These are phyloP conservation scores for Lemur catta DNA, from an alignment of 2,797 vertebrate genomes.

Conservation along the genomic window DNA sequence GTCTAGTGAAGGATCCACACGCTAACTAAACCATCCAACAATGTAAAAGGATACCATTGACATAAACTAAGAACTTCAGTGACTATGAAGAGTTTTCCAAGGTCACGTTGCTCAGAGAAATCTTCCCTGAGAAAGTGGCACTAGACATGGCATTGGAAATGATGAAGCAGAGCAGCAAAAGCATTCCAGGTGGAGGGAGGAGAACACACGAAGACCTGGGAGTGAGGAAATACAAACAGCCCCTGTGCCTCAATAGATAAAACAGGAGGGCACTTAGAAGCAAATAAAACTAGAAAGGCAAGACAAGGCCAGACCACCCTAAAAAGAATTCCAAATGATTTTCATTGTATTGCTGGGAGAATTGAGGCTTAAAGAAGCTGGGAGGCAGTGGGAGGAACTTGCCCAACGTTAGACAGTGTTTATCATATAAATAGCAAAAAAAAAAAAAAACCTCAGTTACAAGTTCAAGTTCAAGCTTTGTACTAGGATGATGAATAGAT, in stretches of 20 bases:
- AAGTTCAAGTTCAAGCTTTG: neutral
- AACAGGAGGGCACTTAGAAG: neutral
- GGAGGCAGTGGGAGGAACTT: neutral
- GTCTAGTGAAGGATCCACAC: neutral
- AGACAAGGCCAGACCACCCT: fast-evolving
- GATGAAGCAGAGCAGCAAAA: neutral
- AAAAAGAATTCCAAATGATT: neutral
- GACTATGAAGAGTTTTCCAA: neutral
- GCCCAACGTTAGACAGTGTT: neutral
- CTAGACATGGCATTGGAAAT: too few relatives aligned
- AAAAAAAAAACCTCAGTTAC: neutral
- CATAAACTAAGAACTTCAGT: neutral
- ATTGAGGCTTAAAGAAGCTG: neutral
- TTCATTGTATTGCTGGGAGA: neutral
- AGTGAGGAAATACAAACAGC: neutral
- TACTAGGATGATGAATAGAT: neutral
- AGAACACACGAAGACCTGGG: neutral
- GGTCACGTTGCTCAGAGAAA: neutral
- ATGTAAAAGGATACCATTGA: neutral
- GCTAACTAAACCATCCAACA: fast-evolving
- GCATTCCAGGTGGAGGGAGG: neutral
- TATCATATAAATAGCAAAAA: neutral
- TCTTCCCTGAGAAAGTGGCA: neutral
- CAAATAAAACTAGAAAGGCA: neutral
- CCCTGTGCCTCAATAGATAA: fast-evolving